A percentile compares a stretch with the other conserved stretches of the same genome.
Conservation (phyloP, 2,797 vertebrate species). For the Acipenser transmontanus region DNA sequence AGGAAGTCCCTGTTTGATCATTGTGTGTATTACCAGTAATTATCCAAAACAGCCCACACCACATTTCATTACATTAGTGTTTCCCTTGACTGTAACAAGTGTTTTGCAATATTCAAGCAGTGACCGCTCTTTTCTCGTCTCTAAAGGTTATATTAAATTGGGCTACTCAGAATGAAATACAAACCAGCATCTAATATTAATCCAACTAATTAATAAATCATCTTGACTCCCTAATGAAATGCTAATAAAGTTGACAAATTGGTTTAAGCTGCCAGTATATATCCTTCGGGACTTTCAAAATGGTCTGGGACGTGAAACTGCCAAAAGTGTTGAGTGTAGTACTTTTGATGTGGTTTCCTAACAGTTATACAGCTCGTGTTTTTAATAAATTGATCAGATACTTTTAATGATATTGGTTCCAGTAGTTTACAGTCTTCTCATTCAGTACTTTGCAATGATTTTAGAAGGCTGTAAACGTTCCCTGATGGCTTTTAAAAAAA, state of each 20-base stretch:
- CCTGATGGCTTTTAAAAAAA: too few species aligned
- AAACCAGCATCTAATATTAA: slow-evolving; percentile 5
- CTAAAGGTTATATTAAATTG: slow-evolving; percentile 7
- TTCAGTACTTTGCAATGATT: too few species aligned
- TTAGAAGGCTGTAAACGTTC: too few species aligned
- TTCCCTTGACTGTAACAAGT: neutral
- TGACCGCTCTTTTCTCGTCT: neutral
- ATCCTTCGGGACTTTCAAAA: too few species aligned
- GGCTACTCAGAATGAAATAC: neutral
- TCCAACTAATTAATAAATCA: neutral
- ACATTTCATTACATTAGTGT: neutral
- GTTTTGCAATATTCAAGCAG: slow-evolving; percentile 7
- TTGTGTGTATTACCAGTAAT: slow-evolving; percentile 12
- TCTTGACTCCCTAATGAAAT: neutral
- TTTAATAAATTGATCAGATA: too few species aligned
- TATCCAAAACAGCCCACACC: slow-evolving; percentile 7
- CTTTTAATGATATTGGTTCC: too few species aligned
- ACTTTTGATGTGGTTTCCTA: too few species aligned
- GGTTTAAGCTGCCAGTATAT: neutral
- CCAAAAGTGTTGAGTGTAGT: too few species aligned
- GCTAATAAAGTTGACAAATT: neutral
- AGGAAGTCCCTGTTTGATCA: slow-evolving; percentile 3
- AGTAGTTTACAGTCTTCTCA: too few species aligned
- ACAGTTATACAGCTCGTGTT: too few species aligned
- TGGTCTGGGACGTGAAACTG: too few species aligned